Conservation (phyloP, 2,888 invertebrate genomes). For the Sthenelais limicola region DNA sequence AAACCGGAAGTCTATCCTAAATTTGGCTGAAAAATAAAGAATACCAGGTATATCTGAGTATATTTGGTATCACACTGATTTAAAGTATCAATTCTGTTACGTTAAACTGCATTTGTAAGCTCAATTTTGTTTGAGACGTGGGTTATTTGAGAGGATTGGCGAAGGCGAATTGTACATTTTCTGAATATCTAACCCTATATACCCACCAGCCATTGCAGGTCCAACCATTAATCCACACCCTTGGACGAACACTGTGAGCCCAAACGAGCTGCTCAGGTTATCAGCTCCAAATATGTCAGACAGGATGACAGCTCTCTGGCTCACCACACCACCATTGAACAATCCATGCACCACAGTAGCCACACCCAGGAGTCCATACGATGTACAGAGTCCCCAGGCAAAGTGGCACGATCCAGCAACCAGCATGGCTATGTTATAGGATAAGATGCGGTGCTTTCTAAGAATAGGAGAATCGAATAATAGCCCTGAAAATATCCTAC, state of each 20-base stretch:
- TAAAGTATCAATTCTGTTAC: too few species aligned
- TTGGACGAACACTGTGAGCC: conserved; percentile 58
- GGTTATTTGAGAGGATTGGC: too few species aligned
- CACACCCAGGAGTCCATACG: conserved; percentile 52
- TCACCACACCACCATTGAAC: conserved; percentile 56
- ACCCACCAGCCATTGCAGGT: conserved; percentile 61
- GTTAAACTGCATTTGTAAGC: too few species aligned
- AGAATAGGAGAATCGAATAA: conserved; percentile 54
- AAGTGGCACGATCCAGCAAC: conserved; percentile 48
- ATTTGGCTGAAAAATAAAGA: too few species aligned
- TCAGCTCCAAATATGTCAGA: conserved; percentile 60
- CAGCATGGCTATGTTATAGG: conserved; percentile 55
- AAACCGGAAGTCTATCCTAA: too few species aligned
- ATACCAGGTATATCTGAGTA: too few species aligned
- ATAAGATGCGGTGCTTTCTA: conserved; percentile 50
- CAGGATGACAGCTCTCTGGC: conserved; percentile 58
- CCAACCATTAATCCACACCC: conserved; percentile 62
- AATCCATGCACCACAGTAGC: conserved; percentile 55
- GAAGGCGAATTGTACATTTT: too few species aligned
- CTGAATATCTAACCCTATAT: too few species aligned
- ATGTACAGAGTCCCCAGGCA: conserved; percentile 50
- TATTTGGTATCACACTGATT: too few species aligned
- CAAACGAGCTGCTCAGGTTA: conserved; percentile 59
- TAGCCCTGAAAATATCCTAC: conserved; percentile 78
- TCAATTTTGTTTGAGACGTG: too few species aligned